Percentiles rank a stretch among this genome's conserved stretches.
Evolutionary conservation across 64 coral and sea anemone species (phyloP).

Genomic region (Catalaphyllia jardinei): DNA sequence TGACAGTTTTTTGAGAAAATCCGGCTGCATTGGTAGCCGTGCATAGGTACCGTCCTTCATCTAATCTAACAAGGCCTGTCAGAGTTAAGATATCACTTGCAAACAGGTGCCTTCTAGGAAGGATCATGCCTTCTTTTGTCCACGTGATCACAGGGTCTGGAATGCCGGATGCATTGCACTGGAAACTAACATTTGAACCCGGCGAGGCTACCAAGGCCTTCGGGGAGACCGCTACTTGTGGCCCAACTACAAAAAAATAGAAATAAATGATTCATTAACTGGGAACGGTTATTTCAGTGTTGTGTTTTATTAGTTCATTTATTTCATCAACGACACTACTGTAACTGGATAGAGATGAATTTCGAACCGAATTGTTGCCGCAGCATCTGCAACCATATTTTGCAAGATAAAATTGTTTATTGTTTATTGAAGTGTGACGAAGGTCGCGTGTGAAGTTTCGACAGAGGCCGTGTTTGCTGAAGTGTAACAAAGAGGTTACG

Average conservation of each 20-base stretch:
- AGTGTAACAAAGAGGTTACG: too few relatives aligned
- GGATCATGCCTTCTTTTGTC: slow-evolving; percentile 59
- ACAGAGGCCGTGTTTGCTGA: too few relatives aligned
- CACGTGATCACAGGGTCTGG: slow-evolving; percentile 68
- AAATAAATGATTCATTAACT: background rate
- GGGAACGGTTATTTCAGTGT: too few relatives aligned
- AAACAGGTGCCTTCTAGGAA: slow-evolving; percentile 48
- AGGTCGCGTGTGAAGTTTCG: too few relatives aligned
- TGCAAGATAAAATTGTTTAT: too few relatives aligned
- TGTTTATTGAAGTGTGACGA: too few relatives aligned
- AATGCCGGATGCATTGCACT: slow-evolving; percentile 74
- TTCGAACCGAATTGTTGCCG: too few relatives aligned
- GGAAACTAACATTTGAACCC: slow-evolving; percentile 62
- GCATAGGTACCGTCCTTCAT: slow-evolving; percentile 77
- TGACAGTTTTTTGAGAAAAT: background rate
- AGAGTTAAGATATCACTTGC: slow-evolving; percentile 50
- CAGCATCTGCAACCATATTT: too few relatives aligned
- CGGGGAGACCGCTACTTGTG: slow-evolving; percentile 48
- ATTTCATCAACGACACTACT: too few relatives aligned
- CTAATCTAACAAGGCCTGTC: slow-evolving; percentile 6
- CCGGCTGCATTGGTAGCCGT: slow-evolving; percentile 81
- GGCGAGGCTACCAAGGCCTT: slow-evolving; percentile 29
- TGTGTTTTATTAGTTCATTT: too few relatives aligned
- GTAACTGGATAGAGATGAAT: background rate
- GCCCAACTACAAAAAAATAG: slow-evolving; percentile 48